Evolutionary conservation across 2,797 vertebrate genomes (phyloP), one percentile per base, ranked within the genome.

Genomic region (Spea hammondii): DNA sequence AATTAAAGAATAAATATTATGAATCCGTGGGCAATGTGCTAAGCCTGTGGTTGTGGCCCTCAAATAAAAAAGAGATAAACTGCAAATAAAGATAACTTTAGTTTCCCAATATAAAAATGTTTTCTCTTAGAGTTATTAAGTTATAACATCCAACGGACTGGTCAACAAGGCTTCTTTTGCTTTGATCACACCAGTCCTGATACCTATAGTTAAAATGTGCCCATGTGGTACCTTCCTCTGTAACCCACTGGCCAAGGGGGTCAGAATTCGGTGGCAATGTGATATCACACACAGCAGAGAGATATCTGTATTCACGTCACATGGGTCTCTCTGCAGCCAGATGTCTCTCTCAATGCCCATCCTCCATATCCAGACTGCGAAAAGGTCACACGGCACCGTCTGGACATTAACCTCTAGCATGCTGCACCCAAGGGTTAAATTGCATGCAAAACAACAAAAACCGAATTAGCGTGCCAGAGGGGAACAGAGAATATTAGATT

Each of bases 331-430:
- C 14, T 64, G 46, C 59, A n/a, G 47, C 57, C 72, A 74, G 59
- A 74, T 74, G 72, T 74, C 72, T 74, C 4, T 51, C 11, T 74
- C 70, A 69, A 69, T 69, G 14, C 80, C 75, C 80, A 77, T 82
- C 80, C 80, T 78, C 80, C 69, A 78, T 82, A 64, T 78, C 65
- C 75, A 82, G 55, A 74, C 74, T 74, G 70, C 44, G 76, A 5
- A 77, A 78, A 82, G 80, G 80, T 82, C 80, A 82, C 57, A 4
- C 44, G 78, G 75, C 65, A 65, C 70, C 75, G 65, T 78, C 80
- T 82, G 80, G 80, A 74, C 80, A 74, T 77, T 82, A 82, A 82
- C 80, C 75, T 82, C 59, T 70, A 72, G 55, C 80, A 65, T 65
- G 49, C 75, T 55, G 69, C 65, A 67, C 50, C 45, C 71, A 62